Evolutionary conservation across 2,888 invertebrate genomes (phyloP).

Genomic region (Junonia oenone): DNA sequence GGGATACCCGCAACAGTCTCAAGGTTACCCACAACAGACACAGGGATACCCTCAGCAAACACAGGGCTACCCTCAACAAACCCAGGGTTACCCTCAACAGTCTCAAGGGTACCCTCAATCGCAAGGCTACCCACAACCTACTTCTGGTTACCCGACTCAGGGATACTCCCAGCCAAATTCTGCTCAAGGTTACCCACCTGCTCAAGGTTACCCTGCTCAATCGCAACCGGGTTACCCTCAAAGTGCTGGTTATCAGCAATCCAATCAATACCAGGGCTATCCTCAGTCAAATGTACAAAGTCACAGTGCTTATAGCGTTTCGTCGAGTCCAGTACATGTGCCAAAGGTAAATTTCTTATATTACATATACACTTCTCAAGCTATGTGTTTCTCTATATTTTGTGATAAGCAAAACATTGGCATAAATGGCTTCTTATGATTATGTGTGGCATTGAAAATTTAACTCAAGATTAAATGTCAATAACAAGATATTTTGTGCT

Average conservation of each 20-base stretch:
- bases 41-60: constrained; percentile 53
- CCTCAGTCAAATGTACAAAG: constrained; percentile 41
- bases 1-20: constrained; percentile 58
- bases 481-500: not conserved
- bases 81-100: not conserved
- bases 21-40: constrained; percentile 35
- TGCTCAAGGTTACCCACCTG: constrained; percentile 42
- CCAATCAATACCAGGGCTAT: constrained; percentile 53
- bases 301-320: constrained; percentile 47
- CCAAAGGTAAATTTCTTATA: constrained; percentile 53
- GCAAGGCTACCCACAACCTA: constrained; percentile 35
- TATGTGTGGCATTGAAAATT: not conserved
- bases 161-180: constrained; percentile 36
- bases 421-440: constrained; percentile 20
- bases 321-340: constrained; percentile 42
- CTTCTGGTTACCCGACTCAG: constrained; percentile 41
- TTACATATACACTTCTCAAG: constrained; percentile 23
- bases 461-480: not conserved
- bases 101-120: constrained; percentile 15
- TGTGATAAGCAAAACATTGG: constrained; percentile 61
- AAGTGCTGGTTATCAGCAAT: constrained; percentile 35
- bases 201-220: constrained; percentile 37
- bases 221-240: constrained; percentile 37
- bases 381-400: constrained; percentile 34
- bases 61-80: constrained; percentile 34